These are phyloP conservation scores for Drosophila seclusa DNA, from an alignment of 2,888 invertebrate genomes.

Conservation along the genomic window DNA sequence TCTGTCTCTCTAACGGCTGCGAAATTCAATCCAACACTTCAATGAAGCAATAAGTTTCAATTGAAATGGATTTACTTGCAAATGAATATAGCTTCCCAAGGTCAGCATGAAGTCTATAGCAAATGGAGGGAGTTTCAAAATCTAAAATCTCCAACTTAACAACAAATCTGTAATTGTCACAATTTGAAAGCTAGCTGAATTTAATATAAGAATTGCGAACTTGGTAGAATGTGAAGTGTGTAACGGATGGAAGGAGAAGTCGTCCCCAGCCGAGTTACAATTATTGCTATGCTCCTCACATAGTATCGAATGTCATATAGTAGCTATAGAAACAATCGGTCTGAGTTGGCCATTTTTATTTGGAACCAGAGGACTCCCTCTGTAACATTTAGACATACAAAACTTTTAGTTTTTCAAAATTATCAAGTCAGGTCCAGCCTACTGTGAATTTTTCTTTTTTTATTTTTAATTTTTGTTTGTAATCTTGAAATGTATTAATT, in stretches of 20 bases:
- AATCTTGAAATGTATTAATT: background rate
- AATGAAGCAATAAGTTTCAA: constrained; percentile 74
- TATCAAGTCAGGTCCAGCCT: constrained; percentile 17
- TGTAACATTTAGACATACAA: background rate
- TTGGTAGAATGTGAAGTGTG: background rate
- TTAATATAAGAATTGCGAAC: background rate
- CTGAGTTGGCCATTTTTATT: background rate
- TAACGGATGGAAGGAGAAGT: too few species aligned
- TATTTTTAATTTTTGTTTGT: background rate
- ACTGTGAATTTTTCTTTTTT: constrained; percentile 1
- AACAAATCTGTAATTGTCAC: background rate
- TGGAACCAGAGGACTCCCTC: background rate
- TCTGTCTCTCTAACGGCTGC: constrained; percentile 52
- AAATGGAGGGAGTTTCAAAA: background rate
- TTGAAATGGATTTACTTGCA: constrained; percentile 56
- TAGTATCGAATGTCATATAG: background rate
- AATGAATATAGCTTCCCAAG: constrained; percentile 53
- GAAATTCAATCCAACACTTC: constrained; percentile 41
- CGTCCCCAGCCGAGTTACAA: too few species aligned
- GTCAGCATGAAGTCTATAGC: constrained; percentile 34
- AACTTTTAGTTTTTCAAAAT: background rate
- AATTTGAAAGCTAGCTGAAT: background rate
- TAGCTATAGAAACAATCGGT: background rate
- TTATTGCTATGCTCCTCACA: too few species aligned
- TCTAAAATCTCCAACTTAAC: background rate